Percentiles rank a stretch among this genome's conserved stretches.
Evolutionary conservation across 2,797 vertebrate species (phyloP).

Genomic region (Gadopsis bispinosus): DNA sequence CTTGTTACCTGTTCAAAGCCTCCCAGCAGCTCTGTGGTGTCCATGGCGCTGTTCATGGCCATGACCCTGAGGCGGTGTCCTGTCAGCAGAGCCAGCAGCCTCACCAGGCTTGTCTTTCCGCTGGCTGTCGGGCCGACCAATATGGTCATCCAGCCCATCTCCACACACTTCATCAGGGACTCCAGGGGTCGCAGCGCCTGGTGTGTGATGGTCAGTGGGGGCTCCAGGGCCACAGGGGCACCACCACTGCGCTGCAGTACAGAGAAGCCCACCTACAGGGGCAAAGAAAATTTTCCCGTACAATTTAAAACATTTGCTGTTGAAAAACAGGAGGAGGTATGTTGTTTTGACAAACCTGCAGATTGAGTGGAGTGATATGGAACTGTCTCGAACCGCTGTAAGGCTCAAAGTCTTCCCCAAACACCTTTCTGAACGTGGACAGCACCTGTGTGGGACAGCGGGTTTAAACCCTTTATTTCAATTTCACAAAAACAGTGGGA

Average conservation of each 20-base stretch:
- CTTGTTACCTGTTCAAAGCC: constrained; percentile 94
- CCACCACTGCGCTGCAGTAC: constrained; percentile 90
- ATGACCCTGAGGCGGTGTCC: constrained; percentile 92
- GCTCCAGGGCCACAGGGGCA: constrained; percentile 81
- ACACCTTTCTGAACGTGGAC: constrained; percentile 89
- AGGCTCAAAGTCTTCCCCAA: constrained; percentile 86
- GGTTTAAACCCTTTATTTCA: neutral
- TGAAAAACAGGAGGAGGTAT: neutral
- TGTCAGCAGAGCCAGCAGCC: constrained; percentile 91
- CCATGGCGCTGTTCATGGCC: constrained; percentile 98
- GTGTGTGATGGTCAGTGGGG: constrained; percentile 90
- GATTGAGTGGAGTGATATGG: constrained; percentile 91
- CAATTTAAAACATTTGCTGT: neutral
- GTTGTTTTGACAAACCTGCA: constrained; percentile 87
- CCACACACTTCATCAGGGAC: constrained; percentile 96
- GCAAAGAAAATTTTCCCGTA: neutral
- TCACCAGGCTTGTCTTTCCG: constrained; percentile 94
- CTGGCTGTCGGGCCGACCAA: constrained; percentile 93
- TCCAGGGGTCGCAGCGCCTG: constrained; percentile 92
- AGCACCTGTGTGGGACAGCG: constrained; percentile 84
- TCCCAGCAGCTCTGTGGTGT: constrained; percentile 96
- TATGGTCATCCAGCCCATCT: constrained; percentile 97
- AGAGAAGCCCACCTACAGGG: constrained; percentile 91
- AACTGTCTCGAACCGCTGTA: constrained; percentile 91
- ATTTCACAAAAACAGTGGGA: neutral